phyloP scores from a whole-genome alignment of 2,113 vertebrate genomes.

The Hippocampus comes region DNA sequence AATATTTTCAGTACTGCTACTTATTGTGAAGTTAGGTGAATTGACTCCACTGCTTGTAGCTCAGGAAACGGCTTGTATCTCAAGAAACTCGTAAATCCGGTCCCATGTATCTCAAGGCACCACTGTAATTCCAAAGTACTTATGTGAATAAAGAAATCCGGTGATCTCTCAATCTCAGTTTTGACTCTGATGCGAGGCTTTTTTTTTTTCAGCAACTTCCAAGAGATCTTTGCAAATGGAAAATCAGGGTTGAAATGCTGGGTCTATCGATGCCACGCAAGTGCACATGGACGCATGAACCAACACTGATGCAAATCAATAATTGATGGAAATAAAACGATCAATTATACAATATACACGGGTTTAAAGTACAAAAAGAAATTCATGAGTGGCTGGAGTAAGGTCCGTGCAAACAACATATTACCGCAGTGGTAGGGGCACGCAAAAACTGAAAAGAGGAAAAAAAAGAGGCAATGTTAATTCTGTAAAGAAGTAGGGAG shows the following conservation, averaged over 20 bases:
- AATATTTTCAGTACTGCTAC: no score
- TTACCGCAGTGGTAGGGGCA: constrained; percentile 39
- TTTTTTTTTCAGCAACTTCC: neutral
- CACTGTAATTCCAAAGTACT: neutral
- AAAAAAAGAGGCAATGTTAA: constrained; percentile 55
- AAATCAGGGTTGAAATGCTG: neutral
- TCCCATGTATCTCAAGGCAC: no score
- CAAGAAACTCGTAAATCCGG: no score
- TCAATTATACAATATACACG: neutral
- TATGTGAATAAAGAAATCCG: neutral
- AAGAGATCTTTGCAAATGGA: neutral
- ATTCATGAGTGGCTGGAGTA: constrained; percentile 10
- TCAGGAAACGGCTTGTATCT: no score
- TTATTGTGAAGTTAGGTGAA: no score
- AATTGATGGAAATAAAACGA: neutral
- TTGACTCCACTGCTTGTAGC: no score
- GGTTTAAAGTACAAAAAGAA: neutral
- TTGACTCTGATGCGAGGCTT: neutral
- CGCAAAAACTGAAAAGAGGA: constrained; percentile 50
- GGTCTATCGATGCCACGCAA: neutral
- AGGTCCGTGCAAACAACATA: constrained; percentile 6
- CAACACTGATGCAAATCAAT: neutral
- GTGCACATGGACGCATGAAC: neutral
- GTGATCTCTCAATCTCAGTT: neutral
- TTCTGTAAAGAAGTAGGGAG: constrained; percentile 59